Percentiles rank a stretch among this genome's conserved stretches.
phyloP scores from a whole-genome alignment of 2,797 vertebrate species.

The Halcyon chelicuti region DNA sequence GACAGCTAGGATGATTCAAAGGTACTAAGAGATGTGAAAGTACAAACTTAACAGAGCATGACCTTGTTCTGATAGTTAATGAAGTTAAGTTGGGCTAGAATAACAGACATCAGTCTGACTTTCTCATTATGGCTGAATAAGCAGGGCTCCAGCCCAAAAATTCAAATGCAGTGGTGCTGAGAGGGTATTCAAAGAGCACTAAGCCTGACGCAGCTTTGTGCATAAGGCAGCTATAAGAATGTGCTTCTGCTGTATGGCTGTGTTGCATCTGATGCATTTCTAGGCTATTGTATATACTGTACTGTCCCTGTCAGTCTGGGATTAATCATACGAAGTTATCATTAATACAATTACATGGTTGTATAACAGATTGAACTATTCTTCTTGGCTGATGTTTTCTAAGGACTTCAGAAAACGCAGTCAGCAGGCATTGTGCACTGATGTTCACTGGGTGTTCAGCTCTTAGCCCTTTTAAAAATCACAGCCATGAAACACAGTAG shows the following conservation, averaged over 20 bases:
- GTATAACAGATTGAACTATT: not conserved
- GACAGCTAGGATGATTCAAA: conserved; percentile 39
- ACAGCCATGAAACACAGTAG: not conserved
- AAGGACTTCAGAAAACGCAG: not conserved
- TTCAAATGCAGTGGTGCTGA: not conserved
- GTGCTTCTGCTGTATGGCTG: rapidly evolving
- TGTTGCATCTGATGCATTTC: not conserved
- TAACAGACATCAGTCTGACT: conserved; percentile 43
- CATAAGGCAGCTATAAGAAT: not conserved
- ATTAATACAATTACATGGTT: not conserved
- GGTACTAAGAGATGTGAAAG: conserved; percentile 29
- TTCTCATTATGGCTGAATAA: conserved; percentile 34
- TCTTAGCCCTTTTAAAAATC: not conserved
- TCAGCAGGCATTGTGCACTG: not conserved
- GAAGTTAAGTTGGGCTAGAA: conserved; percentile 36
- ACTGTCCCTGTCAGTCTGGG: not conserved
- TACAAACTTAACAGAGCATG: conserved; percentile 38
- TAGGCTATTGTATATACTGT: not conserved
- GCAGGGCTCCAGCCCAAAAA: not conserved
- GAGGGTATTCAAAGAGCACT: not conserved
- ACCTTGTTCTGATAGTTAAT: conserved; percentile 41
- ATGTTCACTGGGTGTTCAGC: not conserved
- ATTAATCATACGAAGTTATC: not conserved
- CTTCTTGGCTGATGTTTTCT: not conserved
- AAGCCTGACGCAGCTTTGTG: not conserved